Evolutionary conservation across 2,113 vertebrate genomes (phyloP), one percentile per base, ranked within the genome.

Genomic region (human (Homo sapiens)): DNA sequence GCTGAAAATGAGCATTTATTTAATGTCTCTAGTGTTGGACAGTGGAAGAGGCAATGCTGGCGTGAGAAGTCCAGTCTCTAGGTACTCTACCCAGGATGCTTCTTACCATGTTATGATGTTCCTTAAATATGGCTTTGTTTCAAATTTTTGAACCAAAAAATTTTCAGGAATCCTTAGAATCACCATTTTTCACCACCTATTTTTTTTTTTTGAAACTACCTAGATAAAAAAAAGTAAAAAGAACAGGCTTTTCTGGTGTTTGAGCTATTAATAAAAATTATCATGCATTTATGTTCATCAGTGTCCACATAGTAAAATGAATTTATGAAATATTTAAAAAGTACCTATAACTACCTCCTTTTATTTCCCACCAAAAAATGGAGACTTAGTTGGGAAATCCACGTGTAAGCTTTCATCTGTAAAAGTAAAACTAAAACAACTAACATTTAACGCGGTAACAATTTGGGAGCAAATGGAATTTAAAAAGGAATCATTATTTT

Each of bases 401-500:
- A 59, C 10, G 2, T 76, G 14, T 70, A 61, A 48, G 8, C 83
- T 76, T 90, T 75, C 9, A 81, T 78, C 11, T 80, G 94, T 96
- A 61, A 94, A 95, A 59, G 8, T 35, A 84, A 96, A 94, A 6
- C 20, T 35, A 50, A 91, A 50, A 88, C 30, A 57, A 14, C 55
- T 61, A 70, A 93, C 5, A 66, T 27, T 50, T 38, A 66, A 90
- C 55, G 6, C 55, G 68, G 0, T 22, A 40, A 72, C 8, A 8
- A 40, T 92, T 76, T 64, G 1, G 11, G 27, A 43, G 57, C 1
- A 64, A 79, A 82, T 40, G 1, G 5, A 66, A 88, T 68, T 92
- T 55, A 11, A 91, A 93, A 89, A 14, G 40, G 17, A 85, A 95
- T 68, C 66, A 8, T 10, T 64, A 72, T 79, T 93, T 85, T 89